phyloP scores from a whole-genome alignment of 2,113 vertebrate species.

The Festucalex cinctus region DNA sequence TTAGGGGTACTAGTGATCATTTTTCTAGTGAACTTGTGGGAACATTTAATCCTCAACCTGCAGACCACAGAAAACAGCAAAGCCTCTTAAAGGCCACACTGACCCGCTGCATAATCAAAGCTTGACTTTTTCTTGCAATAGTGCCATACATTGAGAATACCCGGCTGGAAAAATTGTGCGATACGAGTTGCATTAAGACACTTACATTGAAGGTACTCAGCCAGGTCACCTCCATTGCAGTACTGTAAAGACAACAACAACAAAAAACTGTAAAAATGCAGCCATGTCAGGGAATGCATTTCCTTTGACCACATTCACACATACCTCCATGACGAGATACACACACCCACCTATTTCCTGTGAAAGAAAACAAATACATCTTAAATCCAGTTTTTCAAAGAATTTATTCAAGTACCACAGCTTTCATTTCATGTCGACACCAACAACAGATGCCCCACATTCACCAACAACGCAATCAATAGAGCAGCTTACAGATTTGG shows the following conservation, averaged over 20 bases:
- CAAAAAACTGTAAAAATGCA: neutral
- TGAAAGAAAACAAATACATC: slow-evolving; percentile 40
- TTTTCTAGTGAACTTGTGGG: slow-evolving; percentile 15
- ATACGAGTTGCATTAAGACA: slow-evolving; percentile 34
- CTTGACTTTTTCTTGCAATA: neutral
- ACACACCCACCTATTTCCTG: slow-evolving; percentile 94
- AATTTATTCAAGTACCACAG: neutral
- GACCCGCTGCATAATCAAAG: neutral
- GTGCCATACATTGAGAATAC: neutral
- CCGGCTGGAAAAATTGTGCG: slow-evolving; percentile 4
- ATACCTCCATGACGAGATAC: slow-evolving; percentile 98
- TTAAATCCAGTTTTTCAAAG: neutral
- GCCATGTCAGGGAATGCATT: slow-evolving; percentile 6
- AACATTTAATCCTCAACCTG: slow-evolving; percentile 10
- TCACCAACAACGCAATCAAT: slow-evolving; percentile 4
- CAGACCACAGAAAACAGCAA: slow-evolving; percentile 25
- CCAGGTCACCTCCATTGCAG: slow-evolving; percentile 95
- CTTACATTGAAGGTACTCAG: slow-evolving; percentile 97
- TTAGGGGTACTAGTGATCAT: slow-evolving; percentile 13
- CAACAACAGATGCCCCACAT: neutral
- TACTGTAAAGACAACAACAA: slow-evolving; percentile 77
- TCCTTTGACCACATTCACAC: slow-evolving; percentile 29
- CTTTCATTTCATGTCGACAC: neutral
- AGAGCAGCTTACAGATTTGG: slow-evolving; percentile 13
- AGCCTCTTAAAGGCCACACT: slow-evolving; percentile 25